Evolutionary conservation across 2,113 vertebrate species (phyloP), one percentile per base, ranked within the genome.

Genomic region (Nycticryphes semicollaris): DNA sequence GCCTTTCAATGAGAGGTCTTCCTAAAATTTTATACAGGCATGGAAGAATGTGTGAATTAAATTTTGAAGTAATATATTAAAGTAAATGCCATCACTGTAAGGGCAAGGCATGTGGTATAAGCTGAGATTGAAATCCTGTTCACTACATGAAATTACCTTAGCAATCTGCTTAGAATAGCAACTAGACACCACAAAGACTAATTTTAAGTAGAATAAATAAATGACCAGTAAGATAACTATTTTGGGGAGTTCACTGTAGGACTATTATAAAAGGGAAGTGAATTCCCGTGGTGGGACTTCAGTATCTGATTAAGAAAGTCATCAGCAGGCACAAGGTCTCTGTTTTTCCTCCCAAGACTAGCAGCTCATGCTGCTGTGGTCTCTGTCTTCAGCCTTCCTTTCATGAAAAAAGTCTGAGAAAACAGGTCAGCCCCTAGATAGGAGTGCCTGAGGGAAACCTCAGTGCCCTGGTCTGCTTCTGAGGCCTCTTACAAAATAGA

Each of bases 151-250:
- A 72, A 89, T 76, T 53, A 76, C 27, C 45, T 86, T 53, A 87
- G 23, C n/a, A 70, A 72, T 72, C 62, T 76, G 18, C 33, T 89
- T 66, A 48, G 12, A 75, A 79, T 37, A 57, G 20, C 90, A 86
- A 31, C 62, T 35, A 89, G 41, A 48, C n/a, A 83, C 21, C 74
- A 70, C 39, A 50, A 91, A 83, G 15, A 72, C 12, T 72, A 48
- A 67, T 59, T 93, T 89, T 79, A 82, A 60, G 22, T 39, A 89
- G 18, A 91, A 70, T 80, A 91, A 89, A 75, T 70, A 93, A 93
- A 79, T 48, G 31, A 89, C 4, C 39, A 78, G 50, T 41, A 41
- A 69, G 51, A 51, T 41, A 67, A 94, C 16, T 83, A 22, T 72
- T 90, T 67, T 8, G 9, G 27, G 76, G 23, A 57, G 11, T 63